phyloP scores from a whole-genome alignment of 2,797 vertebrate species.

The Monodelphis domestica region DNA sequence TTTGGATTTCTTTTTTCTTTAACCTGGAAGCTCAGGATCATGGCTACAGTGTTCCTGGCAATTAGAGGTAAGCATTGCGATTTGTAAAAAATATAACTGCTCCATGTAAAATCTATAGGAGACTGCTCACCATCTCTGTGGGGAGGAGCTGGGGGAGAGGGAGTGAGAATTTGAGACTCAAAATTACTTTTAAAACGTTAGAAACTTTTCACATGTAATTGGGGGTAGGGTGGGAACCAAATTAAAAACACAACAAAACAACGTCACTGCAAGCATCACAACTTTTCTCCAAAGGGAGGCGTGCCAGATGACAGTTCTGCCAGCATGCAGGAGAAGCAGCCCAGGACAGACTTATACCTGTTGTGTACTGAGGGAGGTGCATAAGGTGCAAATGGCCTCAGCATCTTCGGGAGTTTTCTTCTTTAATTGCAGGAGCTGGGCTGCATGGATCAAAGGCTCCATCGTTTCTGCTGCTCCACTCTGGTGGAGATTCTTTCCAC shows the following conservation, averaged over 20 bases:
- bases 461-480: conserved; percentile 89
- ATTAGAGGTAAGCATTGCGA: not conserved
- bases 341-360: conserved; percentile 83
- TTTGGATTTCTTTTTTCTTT: no score
- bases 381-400: conserved; percentile 94
- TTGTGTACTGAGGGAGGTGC: conserved; percentile 89
- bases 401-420: conserved; percentile 95
- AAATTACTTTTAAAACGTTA: no score
- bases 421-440: conserved; percentile 96
- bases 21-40: no score
- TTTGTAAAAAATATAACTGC: not conserved
- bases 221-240: no score
- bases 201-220: no score
- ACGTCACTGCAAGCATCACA: not conserved
- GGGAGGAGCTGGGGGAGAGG: no score
- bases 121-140: no score
- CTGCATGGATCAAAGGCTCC: conserved; percentile 95
- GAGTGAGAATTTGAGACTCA: no score
- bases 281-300: not conserved
- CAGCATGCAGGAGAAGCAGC: not conserved
- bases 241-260: no score
- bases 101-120: no score
- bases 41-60: no score
- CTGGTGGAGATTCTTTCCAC: conserved; percentile 91
- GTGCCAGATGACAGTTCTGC: not conserved